Evolutionary conservation across 2,797 vertebrate genomes (phyloP).

Genomic region (Mormyrus hasselquistii): DNA sequence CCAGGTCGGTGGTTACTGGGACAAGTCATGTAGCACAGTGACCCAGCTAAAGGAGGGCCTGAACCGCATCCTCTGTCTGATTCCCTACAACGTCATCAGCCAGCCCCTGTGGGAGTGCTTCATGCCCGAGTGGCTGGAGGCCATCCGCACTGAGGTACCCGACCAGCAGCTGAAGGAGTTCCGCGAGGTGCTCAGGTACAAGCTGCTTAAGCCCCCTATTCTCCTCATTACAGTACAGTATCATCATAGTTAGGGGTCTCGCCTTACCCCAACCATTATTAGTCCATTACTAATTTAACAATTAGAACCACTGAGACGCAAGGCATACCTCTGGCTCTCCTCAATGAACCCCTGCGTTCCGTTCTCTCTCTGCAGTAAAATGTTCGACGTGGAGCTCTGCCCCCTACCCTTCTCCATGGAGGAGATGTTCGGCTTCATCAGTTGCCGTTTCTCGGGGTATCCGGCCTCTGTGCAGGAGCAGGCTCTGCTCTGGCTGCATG

Average conservation of each 20-base stretch:
- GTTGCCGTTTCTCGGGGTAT: slow-evolving; percentile 94
- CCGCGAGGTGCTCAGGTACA: slow-evolving; percentile 91
- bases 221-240: neutral
- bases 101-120: slow-evolving; percentile 97
- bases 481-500: slow-evolving; percentile 94
- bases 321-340: neutral
- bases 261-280: neutral
- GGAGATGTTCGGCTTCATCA: slow-evolving; percentile 99
- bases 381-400: slow-evolving; percentile 98
- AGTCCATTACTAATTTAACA: neutral
- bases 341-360: neutral
- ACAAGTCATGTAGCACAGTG: slow-evolving; percentile 91
- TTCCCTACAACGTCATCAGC: slow-evolving; percentile 96
- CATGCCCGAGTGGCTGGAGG: slow-evolving; percentile 97
- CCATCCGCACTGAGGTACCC: slow-evolving; percentile 91
- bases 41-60: slow-evolving; percentile 95
- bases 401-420: slow-evolving; percentile 99
- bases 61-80: slow-evolving; percentile 92
- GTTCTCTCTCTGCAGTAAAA: slow-evolving; percentile 74
- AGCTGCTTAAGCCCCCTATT: neutral
- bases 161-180: slow-evolving; percentile 94
- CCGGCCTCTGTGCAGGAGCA: slow-evolving; percentile 96
- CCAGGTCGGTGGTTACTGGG: slow-evolving; percentile 98
- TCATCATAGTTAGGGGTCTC: neutral
- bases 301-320: neutral